Percentiles rank a stretch among this genome's conserved stretches.
phyloP scores from a whole-genome alignment of 2,113 vertebrate genomes.

The Oncorhynchus tshawytscha region DNA sequence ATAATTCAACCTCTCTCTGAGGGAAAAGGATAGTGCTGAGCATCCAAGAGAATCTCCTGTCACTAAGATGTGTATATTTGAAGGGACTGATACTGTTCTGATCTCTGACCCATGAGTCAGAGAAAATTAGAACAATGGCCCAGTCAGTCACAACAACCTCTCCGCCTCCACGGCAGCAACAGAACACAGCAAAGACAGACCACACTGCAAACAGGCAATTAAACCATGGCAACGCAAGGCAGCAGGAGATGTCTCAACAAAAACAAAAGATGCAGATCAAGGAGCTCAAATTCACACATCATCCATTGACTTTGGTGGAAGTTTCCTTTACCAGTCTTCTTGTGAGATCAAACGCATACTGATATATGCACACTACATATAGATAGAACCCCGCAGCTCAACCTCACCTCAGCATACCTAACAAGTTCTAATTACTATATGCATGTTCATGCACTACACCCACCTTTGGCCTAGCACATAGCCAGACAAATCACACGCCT shows the following conservation, averaged over 20 bases:
- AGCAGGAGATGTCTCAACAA: constrained; percentile 9
- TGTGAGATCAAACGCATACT: no score
- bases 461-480: background rate
- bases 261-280: background rate
- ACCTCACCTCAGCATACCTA: no score
- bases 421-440: no score
- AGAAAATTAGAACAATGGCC: background rate
- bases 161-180: background rate
- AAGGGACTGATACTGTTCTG: background rate
- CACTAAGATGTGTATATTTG: no score
- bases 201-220: constrained; percentile 34
- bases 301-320: background rate
- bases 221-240: constrained; percentile 45
- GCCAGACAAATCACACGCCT: background rate
- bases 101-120: background rate
- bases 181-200: constrained; percentile 54
- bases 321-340: background rate
- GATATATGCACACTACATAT: no score
- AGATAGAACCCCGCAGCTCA: no score
- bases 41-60: no score
- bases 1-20: no score
- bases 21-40: no score
- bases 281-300: background rate
- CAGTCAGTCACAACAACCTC: background rate
- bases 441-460: background rate